Evolutionary conservation across 2,888 invertebrate genomes (phyloP).

Genomic region (Stenodema calcarata): DNA sequence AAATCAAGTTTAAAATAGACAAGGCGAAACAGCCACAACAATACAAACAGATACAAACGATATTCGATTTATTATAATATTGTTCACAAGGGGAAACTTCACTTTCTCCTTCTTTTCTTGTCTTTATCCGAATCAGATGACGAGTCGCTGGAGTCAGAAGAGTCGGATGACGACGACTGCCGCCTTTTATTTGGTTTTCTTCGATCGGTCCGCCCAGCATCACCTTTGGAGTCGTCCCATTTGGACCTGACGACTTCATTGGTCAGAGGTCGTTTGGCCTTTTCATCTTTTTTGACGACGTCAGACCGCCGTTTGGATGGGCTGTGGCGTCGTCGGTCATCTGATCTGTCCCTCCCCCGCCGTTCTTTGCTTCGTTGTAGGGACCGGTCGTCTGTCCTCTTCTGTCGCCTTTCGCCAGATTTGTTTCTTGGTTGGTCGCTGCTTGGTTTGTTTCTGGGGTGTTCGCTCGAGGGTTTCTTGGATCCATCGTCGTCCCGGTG

Average conservation of each 20-base stretch:
- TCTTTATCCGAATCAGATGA: constrained; percentile 24
- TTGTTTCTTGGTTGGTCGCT: background rate
- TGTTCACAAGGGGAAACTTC: background rate
- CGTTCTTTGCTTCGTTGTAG: constrained; percentile 1
- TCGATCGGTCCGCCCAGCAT: background rate
- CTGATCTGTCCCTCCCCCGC: background rate
- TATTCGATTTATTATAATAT: background rate
- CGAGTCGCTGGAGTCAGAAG: background rate
- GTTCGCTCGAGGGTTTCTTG: background rate
- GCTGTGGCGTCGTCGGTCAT: background rate
- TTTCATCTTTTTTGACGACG: background rate
- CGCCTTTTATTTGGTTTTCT: background rate
- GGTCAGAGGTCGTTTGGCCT: background rate
- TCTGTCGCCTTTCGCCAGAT: background rate
- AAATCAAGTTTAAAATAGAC: background rate
- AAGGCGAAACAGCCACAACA: background rate
- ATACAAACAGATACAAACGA: background rate
- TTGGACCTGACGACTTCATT: constrained; percentile 27
- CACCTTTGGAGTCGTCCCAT: constrained; percentile 10
- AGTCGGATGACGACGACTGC: background rate
- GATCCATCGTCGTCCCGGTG: background rate
- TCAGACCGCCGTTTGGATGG: background rate
- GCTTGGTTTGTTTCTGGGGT: background rate
- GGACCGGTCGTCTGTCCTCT: background rate
- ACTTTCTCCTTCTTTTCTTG: background rate